Evolutionary conservation across 2,113 vertebrate species (phyloP).

Genomic region (Daphoenositta chrysoptera): DNA sequence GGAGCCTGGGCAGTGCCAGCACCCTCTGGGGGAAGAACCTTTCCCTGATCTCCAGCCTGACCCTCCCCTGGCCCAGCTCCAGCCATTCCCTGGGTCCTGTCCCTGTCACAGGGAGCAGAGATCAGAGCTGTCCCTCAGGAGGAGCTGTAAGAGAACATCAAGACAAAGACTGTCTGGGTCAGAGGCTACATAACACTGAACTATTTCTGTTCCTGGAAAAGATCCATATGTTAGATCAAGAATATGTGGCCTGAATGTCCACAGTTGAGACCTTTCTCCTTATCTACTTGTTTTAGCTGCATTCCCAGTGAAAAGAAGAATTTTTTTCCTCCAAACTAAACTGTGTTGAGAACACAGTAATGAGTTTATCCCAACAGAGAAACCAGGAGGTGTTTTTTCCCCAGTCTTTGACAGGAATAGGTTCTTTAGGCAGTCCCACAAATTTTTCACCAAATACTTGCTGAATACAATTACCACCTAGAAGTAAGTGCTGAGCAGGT

Average conservation of each 20-base stretch:
- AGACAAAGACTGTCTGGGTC: neutral
- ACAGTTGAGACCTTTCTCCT: neutral
- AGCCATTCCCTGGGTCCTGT: accelerated
- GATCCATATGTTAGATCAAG: neutral
- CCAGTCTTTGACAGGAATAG: neutral
- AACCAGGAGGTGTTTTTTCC: neutral
- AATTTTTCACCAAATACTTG: neutral
- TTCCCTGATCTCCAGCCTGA: accelerated
- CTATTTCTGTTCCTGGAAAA: neutral
- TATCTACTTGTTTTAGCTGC: neutral
- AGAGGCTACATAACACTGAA: neutral
- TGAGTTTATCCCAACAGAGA: neutral
- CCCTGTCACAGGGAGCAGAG: accelerated
- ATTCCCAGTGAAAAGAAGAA: neutral
- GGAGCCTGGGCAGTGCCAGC: neutral
- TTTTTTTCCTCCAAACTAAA: neutral
- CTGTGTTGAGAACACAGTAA: neutral
- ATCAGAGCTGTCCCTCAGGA: accelerated
- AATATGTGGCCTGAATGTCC: neutral
- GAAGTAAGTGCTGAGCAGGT: neutral
- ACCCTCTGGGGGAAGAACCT: neutral
- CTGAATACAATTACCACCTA: neutral
- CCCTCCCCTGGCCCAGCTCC: accelerated
- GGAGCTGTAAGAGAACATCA: neutral
- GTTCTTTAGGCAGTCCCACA: neutral